phyloP scores from a whole-genome alignment of 2,888 invertebrate genomes.

The Andrena marginata region DNA sequence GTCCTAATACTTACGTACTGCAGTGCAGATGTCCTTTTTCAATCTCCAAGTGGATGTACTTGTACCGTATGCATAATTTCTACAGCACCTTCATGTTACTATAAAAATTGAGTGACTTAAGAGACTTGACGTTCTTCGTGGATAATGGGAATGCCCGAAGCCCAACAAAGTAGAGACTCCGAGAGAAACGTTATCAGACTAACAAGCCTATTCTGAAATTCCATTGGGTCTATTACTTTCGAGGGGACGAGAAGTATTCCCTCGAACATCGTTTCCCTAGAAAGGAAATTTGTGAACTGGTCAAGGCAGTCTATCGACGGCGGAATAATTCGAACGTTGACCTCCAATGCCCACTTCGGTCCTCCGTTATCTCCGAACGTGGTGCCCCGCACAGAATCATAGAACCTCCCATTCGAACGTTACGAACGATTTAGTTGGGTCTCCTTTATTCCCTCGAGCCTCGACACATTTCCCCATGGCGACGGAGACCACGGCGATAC shows the following conservation, averaged over 20 bases:
- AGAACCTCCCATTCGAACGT: not conserved
- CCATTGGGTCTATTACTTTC: not conserved
- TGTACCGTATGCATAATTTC: no score
- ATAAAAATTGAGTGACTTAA: no score
- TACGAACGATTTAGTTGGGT: not conserved
- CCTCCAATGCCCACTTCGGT: slow-evolving; percentile 4
- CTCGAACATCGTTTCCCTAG: not conserved
- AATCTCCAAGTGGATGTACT: no score
- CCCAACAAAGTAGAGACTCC: not conserved
- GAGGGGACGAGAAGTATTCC: not conserved
- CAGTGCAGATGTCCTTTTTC: no score
- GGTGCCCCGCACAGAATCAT: not conserved
- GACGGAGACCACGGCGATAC: slow-evolving; percentile 23
- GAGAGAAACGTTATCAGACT: no score
- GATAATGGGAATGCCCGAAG: no score
- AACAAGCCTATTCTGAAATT: not conserved
- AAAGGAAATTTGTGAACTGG: not conserved
- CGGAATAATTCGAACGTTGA: slow-evolving; percentile 26
- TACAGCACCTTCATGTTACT: no score
- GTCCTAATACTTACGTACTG: no score
- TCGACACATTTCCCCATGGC: slow-evolving; percentile 5
- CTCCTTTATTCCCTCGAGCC: slow-evolving; percentile 7
- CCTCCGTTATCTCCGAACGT: slow-evolving; percentile 8
- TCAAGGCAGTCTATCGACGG: not conserved
- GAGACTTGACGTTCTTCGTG: no score